Evolutionary conservation across 2,888 invertebrate species (phyloP), one percentile per base, ranked within the genome.

Genomic region (Holacanthella duospinosa): DNA sequence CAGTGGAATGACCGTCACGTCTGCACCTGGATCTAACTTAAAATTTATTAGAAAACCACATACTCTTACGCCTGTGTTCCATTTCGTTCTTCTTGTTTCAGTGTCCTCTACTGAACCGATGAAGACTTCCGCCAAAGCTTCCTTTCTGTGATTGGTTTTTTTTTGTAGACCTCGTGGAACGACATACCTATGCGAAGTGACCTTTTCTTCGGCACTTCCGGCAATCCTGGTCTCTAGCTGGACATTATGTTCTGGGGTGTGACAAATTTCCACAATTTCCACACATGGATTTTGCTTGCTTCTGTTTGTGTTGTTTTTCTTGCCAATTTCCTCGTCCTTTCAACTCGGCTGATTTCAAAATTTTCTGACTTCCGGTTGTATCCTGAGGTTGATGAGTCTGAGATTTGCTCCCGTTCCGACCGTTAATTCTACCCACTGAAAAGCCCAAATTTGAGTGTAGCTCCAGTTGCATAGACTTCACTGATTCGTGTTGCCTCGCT

Each of bases 11-110:
- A 60, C 66, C 1, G 63, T 65, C 16, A 62, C 66, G 28, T 68
- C 68, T 1, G 68, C 68, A 24, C 66, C 68, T 19, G 66, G 19
- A 58, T 68, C 68, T 43, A 68, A 24, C 29, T 63, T 63, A 25
- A 64, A 67, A 0, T 58, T 9, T 16, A 67, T n/a, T 24, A 21
- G 29, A n/a, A 25, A 24, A 1, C 29, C 29, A 19, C 54, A 53
- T 12, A 67, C 44, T 24, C 2, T 16, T n/a, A 65, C 21, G 29
- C 26, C 29, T 1, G 43, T 61, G 9, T 16, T 60, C 65, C 65
- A 67, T 28, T 44, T 54, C 21, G 19, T 21, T 21, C 28, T 6
- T 16, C 36, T 36, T 9, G 19, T 43, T 2, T n/a, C 43, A 19
- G 24, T 29, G 19, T 2, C 21, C 19, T 21, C 16, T 16, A 36